Conservation (phyloP, 2,888 invertebrate species). For the Protophormia terraenovae region DNA sequence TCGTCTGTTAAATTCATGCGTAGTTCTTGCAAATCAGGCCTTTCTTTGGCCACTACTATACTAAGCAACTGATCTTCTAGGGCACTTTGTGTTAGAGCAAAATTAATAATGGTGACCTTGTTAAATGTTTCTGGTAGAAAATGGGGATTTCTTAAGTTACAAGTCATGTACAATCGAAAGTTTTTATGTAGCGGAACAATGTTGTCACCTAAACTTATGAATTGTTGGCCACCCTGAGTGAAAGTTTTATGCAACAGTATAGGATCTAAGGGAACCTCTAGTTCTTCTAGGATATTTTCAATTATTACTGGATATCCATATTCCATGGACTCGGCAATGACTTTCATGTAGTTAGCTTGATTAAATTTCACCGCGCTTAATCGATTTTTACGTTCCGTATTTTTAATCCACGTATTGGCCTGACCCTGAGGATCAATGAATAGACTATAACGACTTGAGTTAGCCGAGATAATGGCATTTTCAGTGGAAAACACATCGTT, state of each 20-base stretch:
- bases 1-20: constrained; percentile 90
- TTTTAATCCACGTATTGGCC: constrained; percentile 95
- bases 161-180: constrained; percentile 93
- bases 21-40: constrained; percentile 93
- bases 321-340: constrained; percentile 86
- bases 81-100: constrained; percentile 89
- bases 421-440: constrained; percentile 96
- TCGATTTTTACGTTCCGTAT: constrained; percentile 86
- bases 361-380: constrained; percentile 79
- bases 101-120: constrained; percentile 93
- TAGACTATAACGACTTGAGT: constrained; percentile 93
- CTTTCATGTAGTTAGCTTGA: constrained; percentile 80
- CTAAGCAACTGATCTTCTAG: constrained; percentile 93
- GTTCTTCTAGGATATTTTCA: constrained; percentile 91
- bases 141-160: constrained; percentile 93
- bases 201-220: constrained; percentile 92
- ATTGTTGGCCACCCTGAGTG: constrained; percentile 87
- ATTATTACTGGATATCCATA: constrained; percentile 89
- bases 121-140: constrained; percentile 94
- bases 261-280: constrained; percentile 93
- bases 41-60: constrained; percentile 93
- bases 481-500: constrained; percentile 93
- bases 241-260: constrained; percentile 90
- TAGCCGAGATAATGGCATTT: constrained; percentile 91
- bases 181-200: constrained; percentile 89